These are phyloP conservation scores for Tragelaphus imberbis DNA, from an alignment of 2,113 vertebrate species.

Conservation along the genomic window DNA sequence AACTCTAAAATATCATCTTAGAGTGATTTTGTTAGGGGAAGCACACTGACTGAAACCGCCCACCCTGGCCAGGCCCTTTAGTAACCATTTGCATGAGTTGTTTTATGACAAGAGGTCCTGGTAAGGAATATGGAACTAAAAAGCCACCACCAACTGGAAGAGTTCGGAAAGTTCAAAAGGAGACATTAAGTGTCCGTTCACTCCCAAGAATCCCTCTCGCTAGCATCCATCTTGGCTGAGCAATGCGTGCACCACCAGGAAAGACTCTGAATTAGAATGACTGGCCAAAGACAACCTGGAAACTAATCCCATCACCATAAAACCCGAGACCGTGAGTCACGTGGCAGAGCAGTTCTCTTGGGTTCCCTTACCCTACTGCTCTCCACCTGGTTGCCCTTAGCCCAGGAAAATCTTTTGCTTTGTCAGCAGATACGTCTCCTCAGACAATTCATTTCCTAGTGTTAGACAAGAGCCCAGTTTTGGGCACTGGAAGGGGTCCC, in stretches of 20 bases:
- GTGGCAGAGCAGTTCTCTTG: no score
- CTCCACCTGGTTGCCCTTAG: no score
- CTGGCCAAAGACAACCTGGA: not conserved
- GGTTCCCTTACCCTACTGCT: no score
- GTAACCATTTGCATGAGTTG: no score
- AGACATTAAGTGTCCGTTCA: not conserved
- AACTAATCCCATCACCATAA: not conserved
- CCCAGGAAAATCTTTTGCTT: not conserved
- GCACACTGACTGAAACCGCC: not conserved
- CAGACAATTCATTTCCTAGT: not conserved
- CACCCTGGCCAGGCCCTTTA: no score
- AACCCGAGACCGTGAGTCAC: not conserved
- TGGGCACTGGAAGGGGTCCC: not conserved
- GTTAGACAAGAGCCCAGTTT: not conserved
- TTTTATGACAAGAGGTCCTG: not conserved
- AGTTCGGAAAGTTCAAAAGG: not conserved
- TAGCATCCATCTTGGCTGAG: not conserved
- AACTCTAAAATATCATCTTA: not conserved
- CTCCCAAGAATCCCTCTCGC: not conserved
- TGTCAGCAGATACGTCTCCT: not conserved
- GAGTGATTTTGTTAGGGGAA: not conserved
- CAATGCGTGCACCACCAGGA: not conserved
- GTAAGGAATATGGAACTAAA: not conserved
- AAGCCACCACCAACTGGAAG: not conserved
- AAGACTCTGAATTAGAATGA: not conserved